Evolutionary conservation across 35 echinoderm and acorn worm species (phyloP), one percentile per base, ranked within the genome.

Genomic region (Chiridota heheva): DNA sequence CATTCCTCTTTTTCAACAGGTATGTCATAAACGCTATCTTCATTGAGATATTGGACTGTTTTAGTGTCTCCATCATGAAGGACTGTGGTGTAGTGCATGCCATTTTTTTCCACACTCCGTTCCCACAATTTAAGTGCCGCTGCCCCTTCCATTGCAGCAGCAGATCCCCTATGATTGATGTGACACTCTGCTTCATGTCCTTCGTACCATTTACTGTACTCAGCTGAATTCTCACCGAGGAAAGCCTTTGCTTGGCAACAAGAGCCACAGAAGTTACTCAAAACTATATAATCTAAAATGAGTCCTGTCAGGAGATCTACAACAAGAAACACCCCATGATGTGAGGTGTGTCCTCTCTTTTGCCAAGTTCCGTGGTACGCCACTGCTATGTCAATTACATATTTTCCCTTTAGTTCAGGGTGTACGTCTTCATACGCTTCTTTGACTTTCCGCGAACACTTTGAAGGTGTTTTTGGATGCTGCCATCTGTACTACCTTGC

Each of bases 21-120:
- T 3, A 57, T 2, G 27, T 57, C 42, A n/a, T 77, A 77, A 58
- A 77, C 26, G 15, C 58, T 55, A 1, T 7, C 22, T 31, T 55
- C 73, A 58, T 77, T 77, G 7, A 77, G 73, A 27, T 77, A 13
- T 1, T 5, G 4, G 35, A 77, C 73, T 57, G 73, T 77, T 39
- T 77, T 59, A 31, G 73, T 59, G 53, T 77, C 73, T 35, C 73
- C 73, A 77, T 77, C 73, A 57, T 35, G 37, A 10, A 58, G 53
- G 17, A 77, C 73, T 12, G 73, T 77, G 6, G 26, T 59, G 73
- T 77, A 59, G 5, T 51, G 12, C n/a, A 77, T 16, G 18, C 44
- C 6, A 58, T 29, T 55, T 7, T 58, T 77, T 1, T 5, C 4
- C 6, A 77, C 37, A 33, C 73, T 77, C 32, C 73, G 53, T 4